Evolutionary conservation across 2,113 vertebrate species (phyloP).

Genomic region (Phylloscopus whistleri): DNA sequence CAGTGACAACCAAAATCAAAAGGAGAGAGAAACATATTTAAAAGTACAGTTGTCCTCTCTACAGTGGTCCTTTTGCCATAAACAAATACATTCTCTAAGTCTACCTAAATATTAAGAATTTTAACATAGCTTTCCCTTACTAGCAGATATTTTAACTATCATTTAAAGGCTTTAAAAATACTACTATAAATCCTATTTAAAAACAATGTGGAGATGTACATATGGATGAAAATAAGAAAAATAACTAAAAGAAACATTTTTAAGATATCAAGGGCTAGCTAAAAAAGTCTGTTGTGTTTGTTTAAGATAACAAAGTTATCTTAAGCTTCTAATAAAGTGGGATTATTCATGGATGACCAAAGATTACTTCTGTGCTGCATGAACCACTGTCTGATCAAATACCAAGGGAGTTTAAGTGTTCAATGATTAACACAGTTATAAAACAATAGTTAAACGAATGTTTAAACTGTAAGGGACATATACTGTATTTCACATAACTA

Average conservation of each 20-base stretch:
- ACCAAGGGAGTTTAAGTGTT: neutral
- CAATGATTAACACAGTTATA: conserved; percentile 20
- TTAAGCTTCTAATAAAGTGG: neutral
- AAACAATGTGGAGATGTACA: neutral
- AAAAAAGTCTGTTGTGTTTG: neutral
- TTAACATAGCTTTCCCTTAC: neutral
- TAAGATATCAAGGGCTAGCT: neutral
- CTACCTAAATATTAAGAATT: neutral
- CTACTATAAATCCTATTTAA: neutral
- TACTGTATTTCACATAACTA: neutral
- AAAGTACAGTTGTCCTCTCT: neutral
- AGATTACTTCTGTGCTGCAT: neutral
- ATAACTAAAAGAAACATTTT: neutral
- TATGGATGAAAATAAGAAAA: neutral
- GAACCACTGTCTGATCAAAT: neutral
- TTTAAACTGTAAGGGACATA: neutral
- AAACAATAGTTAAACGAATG: neutral
- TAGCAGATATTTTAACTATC: neutral
- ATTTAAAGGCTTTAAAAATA: neutral
- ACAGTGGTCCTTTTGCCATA: neutral
- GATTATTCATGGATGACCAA: conserved; percentile 9
- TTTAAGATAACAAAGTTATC: neutral
- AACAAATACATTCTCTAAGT: neutral
- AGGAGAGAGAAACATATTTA: neutral
- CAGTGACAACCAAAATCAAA: neutral